These are phyloP conservation scores for Ophioninae sp. DNA, from an alignment of 2,888 invertebrate species.

Conservation along the genomic window DNA sequence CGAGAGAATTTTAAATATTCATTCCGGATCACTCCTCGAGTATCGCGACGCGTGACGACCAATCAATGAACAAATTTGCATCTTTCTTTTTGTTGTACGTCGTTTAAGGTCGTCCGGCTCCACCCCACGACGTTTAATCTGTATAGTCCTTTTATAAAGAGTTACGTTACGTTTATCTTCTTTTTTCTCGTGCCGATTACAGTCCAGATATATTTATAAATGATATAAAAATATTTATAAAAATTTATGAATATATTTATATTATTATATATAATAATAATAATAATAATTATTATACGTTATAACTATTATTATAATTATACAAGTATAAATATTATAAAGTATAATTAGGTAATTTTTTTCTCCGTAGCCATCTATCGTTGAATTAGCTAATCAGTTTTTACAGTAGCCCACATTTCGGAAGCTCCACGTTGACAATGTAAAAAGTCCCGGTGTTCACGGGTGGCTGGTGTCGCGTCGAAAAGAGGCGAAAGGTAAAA, in stretches of 20 bases:
- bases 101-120: not conserved
- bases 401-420: not conserved
- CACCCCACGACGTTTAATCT: not conserved
- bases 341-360: too few relatives aligned
- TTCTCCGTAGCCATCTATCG: too few relatives aligned
- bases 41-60: constrained; percentile 59
- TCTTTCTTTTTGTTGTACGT: constrained; percentile 12
- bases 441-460: not conserved
- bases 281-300: too few relatives aligned
- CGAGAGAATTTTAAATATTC: constrained; percentile 71
- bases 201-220: too few relatives aligned
- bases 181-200: too few relatives aligned
- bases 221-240: too few relatives aligned
- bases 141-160: constrained; percentile 3
- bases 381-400: not conserved
- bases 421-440: constrained; percentile 16
- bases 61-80: constrained; percentile 46
- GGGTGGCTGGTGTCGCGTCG: not conserved
- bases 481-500: constrained; percentile 49
- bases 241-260: too few relatives aligned
- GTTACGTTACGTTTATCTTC: not conserved
- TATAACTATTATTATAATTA: too few relatives aligned
- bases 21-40: constrained; percentile 69
- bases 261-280: too few relatives aligned
- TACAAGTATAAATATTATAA: too few relatives aligned